Evolutionary conservation across 2,113 vertebrate genomes (phyloP).

Genomic region (Todiramphus chloris): DNA sequence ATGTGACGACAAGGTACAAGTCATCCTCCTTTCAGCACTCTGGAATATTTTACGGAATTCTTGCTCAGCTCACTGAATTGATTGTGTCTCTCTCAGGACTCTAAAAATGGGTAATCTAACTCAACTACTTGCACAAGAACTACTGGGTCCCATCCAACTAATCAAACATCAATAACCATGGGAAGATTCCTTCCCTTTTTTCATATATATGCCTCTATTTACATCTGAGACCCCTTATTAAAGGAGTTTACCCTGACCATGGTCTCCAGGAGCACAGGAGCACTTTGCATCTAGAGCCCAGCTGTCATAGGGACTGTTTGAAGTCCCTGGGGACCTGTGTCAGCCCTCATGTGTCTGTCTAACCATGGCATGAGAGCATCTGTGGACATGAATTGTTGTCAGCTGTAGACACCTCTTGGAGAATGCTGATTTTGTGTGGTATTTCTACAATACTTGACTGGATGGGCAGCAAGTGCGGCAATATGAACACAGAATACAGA

Average conservation of each 20-base stretch:
- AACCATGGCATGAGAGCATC: neutral
- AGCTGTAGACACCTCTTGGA: neutral
- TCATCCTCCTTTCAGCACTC: neutral
- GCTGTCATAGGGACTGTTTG: neutral
- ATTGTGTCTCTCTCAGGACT: neutral
- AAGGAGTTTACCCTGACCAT: neutral
- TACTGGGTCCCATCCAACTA: neutral
- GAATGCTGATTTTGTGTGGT: neutral
- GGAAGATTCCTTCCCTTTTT: neutral
- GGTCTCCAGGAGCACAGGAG: accelerated
- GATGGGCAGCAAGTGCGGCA: neutral
- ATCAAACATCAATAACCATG: neutral
- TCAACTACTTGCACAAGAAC: neutral
- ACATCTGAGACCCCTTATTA: neutral
- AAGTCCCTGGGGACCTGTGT: neutral
- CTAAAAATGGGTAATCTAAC: neutral
- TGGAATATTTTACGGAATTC: neutral
- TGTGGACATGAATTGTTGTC: neutral
- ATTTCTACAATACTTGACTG: neutral
- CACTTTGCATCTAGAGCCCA: neutral
- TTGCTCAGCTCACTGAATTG: neutral
- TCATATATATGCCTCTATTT: accelerated
- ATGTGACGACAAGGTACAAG: neutral
- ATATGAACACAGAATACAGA: neutral
- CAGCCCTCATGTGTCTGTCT: neutral